Evolutionary conservation across 2,888 invertebrate genomes (phyloP).

Genomic region (Pyrochroa serraticornis): DNA sequence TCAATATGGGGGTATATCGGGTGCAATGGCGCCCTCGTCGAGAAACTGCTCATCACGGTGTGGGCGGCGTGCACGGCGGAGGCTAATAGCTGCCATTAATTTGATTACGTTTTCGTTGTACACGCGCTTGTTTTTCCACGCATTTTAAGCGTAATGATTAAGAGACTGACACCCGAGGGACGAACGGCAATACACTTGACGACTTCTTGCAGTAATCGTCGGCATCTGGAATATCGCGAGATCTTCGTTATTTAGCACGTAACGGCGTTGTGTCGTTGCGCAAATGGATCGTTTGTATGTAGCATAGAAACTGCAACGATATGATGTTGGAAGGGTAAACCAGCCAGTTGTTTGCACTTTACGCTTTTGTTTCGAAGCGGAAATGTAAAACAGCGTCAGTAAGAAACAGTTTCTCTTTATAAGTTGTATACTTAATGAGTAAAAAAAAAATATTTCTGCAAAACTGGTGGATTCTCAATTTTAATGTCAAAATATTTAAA

Average conservation of each 20-base stretch:
- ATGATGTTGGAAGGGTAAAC: too few species aligned
- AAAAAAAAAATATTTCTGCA: too few species aligned
- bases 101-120: constrained; percentile 33
- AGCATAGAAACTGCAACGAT: constrained; percentile 12
- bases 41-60: constrained; percentile 28
- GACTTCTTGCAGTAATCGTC: constrained; percentile 36
- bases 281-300: constrained; percentile 29
- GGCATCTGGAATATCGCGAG: constrained; percentile 27
- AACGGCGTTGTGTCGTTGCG: constrained; percentile 17
- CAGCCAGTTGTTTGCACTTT: too few species aligned
- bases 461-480: too few species aligned
- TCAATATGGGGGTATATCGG: constrained; percentile 26
- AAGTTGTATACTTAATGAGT: too few species aligned
- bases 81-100: constrained; percentile 41
- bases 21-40: constrained; percentile 20
- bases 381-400: too few species aligned
- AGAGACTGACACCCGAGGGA: constrained; percentile 36
- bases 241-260: constrained; percentile 19
- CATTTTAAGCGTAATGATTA: constrained; percentile 45
- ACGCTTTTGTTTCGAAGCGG: too few species aligned
- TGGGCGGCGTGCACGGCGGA: constrained; percentile 19
- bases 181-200: constrained; percentile 28
- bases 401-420: too few species aligned
- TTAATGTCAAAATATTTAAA: too few species aligned
- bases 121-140: constrained; percentile 39